phyloP scores from a whole-genome alignment of 2,797 vertebrate species.

The Protosalanx chinensis region DNA sequence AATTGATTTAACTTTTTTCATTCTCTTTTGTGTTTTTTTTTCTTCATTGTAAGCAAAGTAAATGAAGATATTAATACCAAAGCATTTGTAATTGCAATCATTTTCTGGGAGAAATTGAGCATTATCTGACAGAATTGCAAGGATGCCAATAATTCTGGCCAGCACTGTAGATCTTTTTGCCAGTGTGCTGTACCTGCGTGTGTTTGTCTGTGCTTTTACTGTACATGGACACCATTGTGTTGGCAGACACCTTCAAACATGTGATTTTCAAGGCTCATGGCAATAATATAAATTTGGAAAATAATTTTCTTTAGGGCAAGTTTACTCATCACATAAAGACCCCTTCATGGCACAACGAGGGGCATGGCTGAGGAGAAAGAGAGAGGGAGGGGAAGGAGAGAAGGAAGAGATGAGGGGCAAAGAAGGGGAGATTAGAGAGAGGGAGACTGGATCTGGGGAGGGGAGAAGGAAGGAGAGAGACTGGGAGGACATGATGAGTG shows the following conservation, averaged over 20 bases:
- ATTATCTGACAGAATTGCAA: no score
- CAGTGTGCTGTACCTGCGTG: neutral
- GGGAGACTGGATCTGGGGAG: neutral
- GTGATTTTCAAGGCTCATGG: slow-evolving; percentile 32
- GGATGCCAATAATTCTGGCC: no score
- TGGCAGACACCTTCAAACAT: slow-evolving; percentile 56
- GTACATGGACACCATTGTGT: slow-evolving; percentile 37
- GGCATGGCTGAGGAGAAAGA: neutral
- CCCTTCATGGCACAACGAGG: slow-evolving; percentile 52
- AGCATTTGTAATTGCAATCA: no score
- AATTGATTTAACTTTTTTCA: no score
- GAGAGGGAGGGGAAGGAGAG: slow-evolving; percentile 4
- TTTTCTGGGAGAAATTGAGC: no score
- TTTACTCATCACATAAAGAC: slow-evolving; percentile 55
- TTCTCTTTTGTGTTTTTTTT: no score
- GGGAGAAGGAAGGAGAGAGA: neutral
- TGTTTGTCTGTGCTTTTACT: slow-evolving; percentile 19
- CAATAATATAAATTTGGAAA: slow-evolving; percentile 52
- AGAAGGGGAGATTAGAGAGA: neutral
- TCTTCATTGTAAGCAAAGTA: no score
- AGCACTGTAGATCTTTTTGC: neutral
- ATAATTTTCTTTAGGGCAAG: no score
- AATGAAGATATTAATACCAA: no score
- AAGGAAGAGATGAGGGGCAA: slow-evolving; percentile 3
- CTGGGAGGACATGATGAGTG: neutral